phyloP scores from a whole-genome alignment of 1,140 invertebrate species.

The Orussus abietinus region DNA sequence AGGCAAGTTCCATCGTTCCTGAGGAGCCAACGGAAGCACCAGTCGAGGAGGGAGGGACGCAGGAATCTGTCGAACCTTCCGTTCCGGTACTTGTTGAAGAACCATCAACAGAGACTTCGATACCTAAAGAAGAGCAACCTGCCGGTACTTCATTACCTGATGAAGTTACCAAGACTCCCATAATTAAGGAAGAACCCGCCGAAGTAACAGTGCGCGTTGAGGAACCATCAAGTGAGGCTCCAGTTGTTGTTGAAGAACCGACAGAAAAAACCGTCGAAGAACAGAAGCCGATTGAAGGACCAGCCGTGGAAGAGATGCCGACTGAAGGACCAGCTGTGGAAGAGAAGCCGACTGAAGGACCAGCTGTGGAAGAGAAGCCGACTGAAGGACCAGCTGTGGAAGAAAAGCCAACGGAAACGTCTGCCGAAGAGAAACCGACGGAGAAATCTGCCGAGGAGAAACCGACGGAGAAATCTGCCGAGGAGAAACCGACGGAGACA shows the following conservation, averaged over 20 bases:
- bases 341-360: slow-evolving; percentile 10
- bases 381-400: slow-evolving; percentile 13
- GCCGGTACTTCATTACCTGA: no score
- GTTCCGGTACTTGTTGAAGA: no score
- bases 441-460: slow-evolving; percentile 1
- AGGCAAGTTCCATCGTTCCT: background rate
- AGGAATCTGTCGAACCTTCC: no score
- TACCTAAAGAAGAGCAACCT: no score
- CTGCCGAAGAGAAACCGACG: background rate
- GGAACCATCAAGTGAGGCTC: slow-evolving; percentile 1
- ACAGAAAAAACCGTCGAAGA: slow-evolving; percentile 13
- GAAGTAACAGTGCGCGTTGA: no score
- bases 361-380: slow-evolving; percentile 6
- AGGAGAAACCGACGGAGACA: background rate
- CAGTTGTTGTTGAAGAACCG: slow-evolving; percentile 11
- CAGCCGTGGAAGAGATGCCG: slow-evolving; percentile 17
- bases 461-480: background rate
- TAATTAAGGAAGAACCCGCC: slow-evolving; percentile 16
- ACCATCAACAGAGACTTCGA: no score
- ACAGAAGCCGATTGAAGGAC: slow-evolving; percentile 18
- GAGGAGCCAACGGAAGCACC: slow-evolving; percentile 7
- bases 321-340: slow-evolving; percentile 10
- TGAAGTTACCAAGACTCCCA: no score
- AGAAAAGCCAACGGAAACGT: slow-evolving; percentile 9
- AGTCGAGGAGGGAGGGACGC: no score